Base-by-base conservation (phyloP, 1,140 invertebrate species). In the Brachionus koreanus region DNA sequence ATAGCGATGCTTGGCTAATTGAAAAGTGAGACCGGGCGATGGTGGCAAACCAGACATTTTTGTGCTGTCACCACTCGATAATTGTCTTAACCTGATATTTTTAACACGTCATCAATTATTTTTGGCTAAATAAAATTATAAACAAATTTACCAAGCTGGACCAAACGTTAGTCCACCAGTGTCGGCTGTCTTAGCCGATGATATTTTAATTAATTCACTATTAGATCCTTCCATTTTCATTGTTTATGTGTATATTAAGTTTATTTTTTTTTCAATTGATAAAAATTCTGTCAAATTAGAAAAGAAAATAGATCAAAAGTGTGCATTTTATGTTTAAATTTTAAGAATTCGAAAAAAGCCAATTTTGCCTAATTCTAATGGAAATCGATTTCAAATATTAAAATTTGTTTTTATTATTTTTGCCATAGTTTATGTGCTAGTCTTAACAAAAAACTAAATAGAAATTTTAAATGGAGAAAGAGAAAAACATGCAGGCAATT, bases 1-100 rank as follows among this genome's bases (percentile, higher is more conserved):
- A 85, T 95, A 95, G 83, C 92, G 90, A 90, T 92, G 91, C 84
- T 94, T 92, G 84, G 93, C 92, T 76, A 93, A 87, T 86, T 93
- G 76, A 79, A 79, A 79, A 5, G 76, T 43, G 13, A 79, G 49
- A 39, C 76, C 76, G n/a, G 76, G 76, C 13, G 76, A 79, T n/a
- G 76, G 76, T 65, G 76, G 76, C 49, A 79, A 29, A 39, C n/a
- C 76, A 29, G 61, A 57, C 16, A 61, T 79, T 39, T 65, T 79
- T 1, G 76, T 61, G 39, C 52, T 19, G 29, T 57, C 76, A 42
- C 76, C 76, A 79, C 76, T 79, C 16, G 76, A 79, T 13, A 79
- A 16, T 43, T 79, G 76, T 79, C 76, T 79, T 79, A 79, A 65
- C 65, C 65, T 69, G 16, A 42, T 6, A 29, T 7, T 29, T n/a